Percentiles rank a stretch among this genome's conserved stretches.
phyloP scores from a whole-genome alignment of 2,113 vertebrate genomes.

The Catharus bicknelli region DNA sequence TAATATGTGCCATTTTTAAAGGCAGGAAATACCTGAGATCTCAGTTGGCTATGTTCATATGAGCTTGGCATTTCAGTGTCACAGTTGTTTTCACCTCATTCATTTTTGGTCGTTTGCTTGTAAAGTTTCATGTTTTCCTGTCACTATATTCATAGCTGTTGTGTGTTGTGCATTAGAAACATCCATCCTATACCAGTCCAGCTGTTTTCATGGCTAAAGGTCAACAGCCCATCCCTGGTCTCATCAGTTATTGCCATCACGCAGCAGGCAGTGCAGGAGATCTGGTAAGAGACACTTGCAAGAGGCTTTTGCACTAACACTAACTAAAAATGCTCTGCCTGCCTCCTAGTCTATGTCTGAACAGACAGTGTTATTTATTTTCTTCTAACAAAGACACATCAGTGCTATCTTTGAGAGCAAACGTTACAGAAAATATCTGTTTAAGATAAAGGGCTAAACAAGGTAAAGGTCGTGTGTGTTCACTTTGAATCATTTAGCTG shows the following conservation, averaged over 20 bases:
- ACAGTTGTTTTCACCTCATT: constrained; percentile 64
- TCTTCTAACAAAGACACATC: constrained; percentile 36
- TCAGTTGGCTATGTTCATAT: constrained; percentile 49
- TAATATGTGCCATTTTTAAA: constrained; percentile 4
- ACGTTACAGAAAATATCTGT: not conserved
- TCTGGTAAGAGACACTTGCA: constrained; percentile 77
- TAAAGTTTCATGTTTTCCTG: constrained; percentile 69
- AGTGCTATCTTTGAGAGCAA: not conserved
- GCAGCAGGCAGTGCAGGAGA: constrained; percentile 85
- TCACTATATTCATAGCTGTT: constrained; percentile 79
- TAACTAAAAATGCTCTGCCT: constrained; percentile 57
- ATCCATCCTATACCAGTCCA: constrained; percentile 85
- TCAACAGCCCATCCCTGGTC: constrained; percentile 84
- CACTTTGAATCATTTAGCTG: constrained; percentile 27
- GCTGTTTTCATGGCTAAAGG: constrained; percentile 93
- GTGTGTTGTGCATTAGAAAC: constrained; percentile 90
- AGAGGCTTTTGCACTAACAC: constrained; percentile 72
- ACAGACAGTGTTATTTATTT: constrained; percentile 37
- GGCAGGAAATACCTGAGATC: constrained; percentile 55
- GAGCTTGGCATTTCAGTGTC: constrained; percentile 59
- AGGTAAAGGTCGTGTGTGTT: not conserved
- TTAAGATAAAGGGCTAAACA: constrained; percentile 9
- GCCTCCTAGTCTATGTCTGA: constrained; percentile 33
- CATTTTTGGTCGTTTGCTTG: constrained; percentile 71
- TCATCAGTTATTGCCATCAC: constrained; percentile 86